Conservation (phyloP, 2,888 invertebrate genomes). For the Drosophila multiciliata region DNA sequence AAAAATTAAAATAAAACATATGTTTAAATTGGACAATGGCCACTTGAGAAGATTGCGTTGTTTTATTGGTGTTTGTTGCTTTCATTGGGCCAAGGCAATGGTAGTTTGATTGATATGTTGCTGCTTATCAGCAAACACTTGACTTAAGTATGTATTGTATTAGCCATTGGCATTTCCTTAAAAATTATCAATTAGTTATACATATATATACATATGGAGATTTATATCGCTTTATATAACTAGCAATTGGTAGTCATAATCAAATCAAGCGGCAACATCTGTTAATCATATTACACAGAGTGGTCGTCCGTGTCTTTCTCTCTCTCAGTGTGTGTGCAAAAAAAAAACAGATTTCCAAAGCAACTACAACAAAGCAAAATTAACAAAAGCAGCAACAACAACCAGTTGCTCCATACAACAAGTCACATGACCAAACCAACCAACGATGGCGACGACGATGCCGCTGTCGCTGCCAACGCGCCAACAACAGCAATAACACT, state of each 20-base stretch:
- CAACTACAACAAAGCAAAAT: constrained; percentile 65
- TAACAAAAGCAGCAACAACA: constrained; percentile 48
- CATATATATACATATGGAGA: not conserved
- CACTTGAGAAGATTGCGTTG: constrained; percentile 46
- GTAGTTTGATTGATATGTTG: constrained; percentile 67
- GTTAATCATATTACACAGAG: constrained; percentile 69
- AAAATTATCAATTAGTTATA: constrained; percentile 32
- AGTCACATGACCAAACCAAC: constrained; percentile 78
- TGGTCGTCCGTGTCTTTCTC: constrained; percentile 27
- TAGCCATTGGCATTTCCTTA: constrained; percentile 54
- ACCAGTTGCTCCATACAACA: constrained; percentile 79
- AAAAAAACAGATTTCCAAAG: constrained; percentile 79
- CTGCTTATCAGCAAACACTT: constrained; percentile 47
- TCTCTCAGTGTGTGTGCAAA: constrained; percentile 36
- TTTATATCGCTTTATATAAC: constrained; percentile 16
- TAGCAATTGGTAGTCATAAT: constrained; percentile 53
- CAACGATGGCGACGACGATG: constrained; percentile 72
- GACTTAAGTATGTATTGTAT: constrained; percentile 58
- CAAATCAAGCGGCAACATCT: constrained; percentile 66
- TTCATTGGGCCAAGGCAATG: constrained; percentile 53
- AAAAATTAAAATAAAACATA: constrained; percentile 25
- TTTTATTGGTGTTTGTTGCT: not conserved
- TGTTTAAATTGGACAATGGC: constrained; percentile 15
- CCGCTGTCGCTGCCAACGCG: constrained; percentile 46
- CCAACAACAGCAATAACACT: constrained; percentile 6